A percentile compares a stretch with the other conserved stretches of the same genome.
phyloP scores from a whole-genome alignment of 2,797 vertebrate genomes.

The Kryptopterus vitreolus region DNA sequence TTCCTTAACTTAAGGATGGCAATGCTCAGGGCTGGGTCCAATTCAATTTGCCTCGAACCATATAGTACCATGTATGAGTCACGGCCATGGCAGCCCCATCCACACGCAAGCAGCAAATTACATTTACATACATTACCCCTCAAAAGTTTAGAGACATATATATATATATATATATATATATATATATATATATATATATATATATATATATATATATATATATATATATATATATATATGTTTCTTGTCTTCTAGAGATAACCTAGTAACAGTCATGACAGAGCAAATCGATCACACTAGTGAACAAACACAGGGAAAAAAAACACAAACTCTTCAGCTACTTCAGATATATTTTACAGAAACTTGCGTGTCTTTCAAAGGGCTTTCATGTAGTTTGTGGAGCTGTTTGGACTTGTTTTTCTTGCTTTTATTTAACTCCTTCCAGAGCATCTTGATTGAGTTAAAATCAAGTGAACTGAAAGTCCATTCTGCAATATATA shows the following conservation, averaged over 20 bases:
- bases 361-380: background rate
- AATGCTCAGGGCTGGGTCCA: constrained; percentile 85
- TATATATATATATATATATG: background rate
- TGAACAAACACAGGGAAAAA: background rate
- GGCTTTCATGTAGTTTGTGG: background rate
- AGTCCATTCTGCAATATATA: background rate
- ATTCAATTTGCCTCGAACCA: constrained; percentile 79
- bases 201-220: background rate
- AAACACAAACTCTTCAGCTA: background rate
- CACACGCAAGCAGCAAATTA: constrained; percentile 46
- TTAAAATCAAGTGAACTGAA: background rate
- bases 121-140: constrained; percentile 41
- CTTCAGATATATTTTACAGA: constrained; percentile 10
- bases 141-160: background rate
- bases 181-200: background rate
- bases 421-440: constrained; percentile 2
- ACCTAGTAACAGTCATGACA: background rate
- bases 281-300: background rate
- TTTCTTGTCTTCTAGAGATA: background rate
- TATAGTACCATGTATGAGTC: constrained; percentile 29
- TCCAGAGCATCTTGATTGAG: constrained; percentile 18
- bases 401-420: constrained; percentile 1
- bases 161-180: background rate
- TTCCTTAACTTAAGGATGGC: constrained; percentile 91
- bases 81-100: constrained; percentile 25